A percentile compares a stretch with the other conserved stretches of the same genome.
These are phyloP conservation scores for Mythimna lalbum DNA, from an alignment of 2,888 invertebrate species.

Conservation along the genomic window DNA sequence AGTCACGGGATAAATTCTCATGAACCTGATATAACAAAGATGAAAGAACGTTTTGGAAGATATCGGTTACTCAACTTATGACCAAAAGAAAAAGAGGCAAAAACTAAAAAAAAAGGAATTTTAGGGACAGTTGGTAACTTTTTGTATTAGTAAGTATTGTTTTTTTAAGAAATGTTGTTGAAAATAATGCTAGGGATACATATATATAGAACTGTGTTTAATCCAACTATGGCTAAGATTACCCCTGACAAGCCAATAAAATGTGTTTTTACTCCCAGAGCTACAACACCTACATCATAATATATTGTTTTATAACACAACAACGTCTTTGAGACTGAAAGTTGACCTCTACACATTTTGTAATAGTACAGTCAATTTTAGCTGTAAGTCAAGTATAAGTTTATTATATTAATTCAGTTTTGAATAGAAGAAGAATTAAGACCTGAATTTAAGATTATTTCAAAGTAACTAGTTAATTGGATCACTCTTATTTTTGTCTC, in stretches of 20 bases:
- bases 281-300: not conserved
- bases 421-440: slow-evolving; percentile 21
- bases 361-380: slow-evolving; percentile 16
- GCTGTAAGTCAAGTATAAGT: slow-evolving; percentile 20
- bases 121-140: not conserved
- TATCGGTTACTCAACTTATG: not conserved
- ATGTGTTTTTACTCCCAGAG: slow-evolving; percentile 1
- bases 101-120: not conserved
- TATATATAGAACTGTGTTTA: not conserved
- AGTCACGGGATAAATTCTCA: not conserved
- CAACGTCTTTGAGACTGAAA: slow-evolving; percentile 14
- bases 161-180: not conserved
- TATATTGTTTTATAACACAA: not conserved
- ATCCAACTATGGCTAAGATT: not conserved
- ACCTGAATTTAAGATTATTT: slow-evolving; percentile 13
- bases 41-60: not conserved
- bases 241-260: slow-evolving; percentile 19
- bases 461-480: slow-evolving; percentile 29
- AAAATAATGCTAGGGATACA: not conserved
- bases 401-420: slow-evolving; percentile 42
- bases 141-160: not conserved
- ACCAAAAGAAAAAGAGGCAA: not conserved
- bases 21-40: not conserved
- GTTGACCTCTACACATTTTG: slow-evolving; percentile 12
- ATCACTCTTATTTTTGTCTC: slow-evolving; percentile 32